phyloP scores from a whole-genome alignment of 2,113 vertebrate species.

The Agelaius phoeniceus region DNA sequence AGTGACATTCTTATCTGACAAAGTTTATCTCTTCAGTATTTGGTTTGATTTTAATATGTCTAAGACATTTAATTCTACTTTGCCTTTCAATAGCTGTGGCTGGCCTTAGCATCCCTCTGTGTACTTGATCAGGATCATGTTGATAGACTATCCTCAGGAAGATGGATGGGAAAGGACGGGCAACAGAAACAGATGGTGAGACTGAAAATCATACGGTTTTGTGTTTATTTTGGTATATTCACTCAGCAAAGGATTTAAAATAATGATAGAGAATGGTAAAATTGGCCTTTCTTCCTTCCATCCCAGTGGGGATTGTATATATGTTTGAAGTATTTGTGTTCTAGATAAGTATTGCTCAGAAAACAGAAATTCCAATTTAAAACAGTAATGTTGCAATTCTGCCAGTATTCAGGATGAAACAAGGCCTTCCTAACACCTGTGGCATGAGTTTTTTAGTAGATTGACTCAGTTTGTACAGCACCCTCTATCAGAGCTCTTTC shows the following conservation, averaged over 20 bases:
- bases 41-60: not conserved
- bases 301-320: not conserved
- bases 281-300: not conserved
- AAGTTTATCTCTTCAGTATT: not conserved
- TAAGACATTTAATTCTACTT: not conserved
- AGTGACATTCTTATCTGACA: not conserved
- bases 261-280: not conserved
- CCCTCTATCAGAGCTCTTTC: not conserved
- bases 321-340: not conserved
- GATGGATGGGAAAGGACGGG: conserved; percentile 99
- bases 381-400: not conserved
- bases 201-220: not conserved
- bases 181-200: conserved; percentile 99
- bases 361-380: not conserved
- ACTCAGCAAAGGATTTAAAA: not conserved
- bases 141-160: conserved; percentile 93
- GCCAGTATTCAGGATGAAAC: not conserved
- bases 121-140: conserved; percentile 98
- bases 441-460: not conserved
- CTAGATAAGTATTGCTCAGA: not conserved
- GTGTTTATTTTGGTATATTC: not conserved
- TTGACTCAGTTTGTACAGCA: not conserved
- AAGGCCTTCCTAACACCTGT: not conserved
- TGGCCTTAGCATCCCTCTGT: conserved; percentile 94
- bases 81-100: conserved; percentile 84